Conservation (phyloP, 2,888 invertebrate genomes). For the Gandaritis pyraliata region DNA sequence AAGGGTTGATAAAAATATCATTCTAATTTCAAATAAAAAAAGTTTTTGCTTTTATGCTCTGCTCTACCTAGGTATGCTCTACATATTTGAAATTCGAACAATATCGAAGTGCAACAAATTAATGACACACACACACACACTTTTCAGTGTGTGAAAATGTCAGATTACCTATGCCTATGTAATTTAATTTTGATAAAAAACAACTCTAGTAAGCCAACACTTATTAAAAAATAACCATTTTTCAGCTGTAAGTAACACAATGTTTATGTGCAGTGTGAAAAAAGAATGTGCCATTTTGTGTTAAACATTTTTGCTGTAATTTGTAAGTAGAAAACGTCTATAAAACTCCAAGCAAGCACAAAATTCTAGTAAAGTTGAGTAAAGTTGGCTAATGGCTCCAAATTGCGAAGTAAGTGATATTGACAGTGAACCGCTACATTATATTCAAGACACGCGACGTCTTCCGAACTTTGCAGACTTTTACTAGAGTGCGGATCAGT, state of each 20-base stretch:
- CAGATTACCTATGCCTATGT: too few relatives aligned
- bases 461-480: slow-evolving; percentile 54
- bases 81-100: slow-evolving; percentile 3
- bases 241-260: neutral
- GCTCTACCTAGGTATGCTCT: neutral
- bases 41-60: too few relatives aligned
- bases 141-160: too few relatives aligned
- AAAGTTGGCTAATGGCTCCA: slow-evolving; percentile 44
- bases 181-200: too few relatives aligned
- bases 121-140: too few relatives aligned
- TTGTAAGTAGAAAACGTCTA: slow-evolving; percentile 7
- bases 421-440: slow-evolving; percentile 39
- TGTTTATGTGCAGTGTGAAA: neutral
- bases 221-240: too few relatives aligned
- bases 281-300: neutral
- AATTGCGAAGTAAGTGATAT: slow-evolving; percentile 55
- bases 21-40: too few relatives aligned
- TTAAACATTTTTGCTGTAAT: neutral
- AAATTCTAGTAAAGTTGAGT: slow-evolving; percentile 31
- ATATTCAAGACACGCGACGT: slow-evolving; percentile 53
- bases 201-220: too few relatives aligned
- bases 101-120: neutral
- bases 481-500: slow-evolving; percentile 37
- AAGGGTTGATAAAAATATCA: too few relatives aligned
- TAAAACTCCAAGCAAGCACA: slow-evolving; percentile 20